These are phyloP conservation scores for Oryzias javanicus DNA, from an alignment of 2,113 vertebrate species.

Conservation along the genomic window DNA sequence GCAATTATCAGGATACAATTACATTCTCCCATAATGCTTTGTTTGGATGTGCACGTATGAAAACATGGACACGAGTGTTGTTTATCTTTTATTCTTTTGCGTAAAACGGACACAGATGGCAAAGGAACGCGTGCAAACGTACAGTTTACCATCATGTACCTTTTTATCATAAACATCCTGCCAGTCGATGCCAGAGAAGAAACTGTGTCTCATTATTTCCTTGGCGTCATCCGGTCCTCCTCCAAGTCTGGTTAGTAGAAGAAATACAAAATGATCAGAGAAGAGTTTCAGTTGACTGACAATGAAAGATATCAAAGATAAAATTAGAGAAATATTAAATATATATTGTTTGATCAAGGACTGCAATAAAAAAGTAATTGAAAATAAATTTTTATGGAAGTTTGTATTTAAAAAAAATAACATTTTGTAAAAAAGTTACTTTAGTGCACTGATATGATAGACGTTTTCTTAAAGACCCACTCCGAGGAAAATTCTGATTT, in stretches of 20 bases:
- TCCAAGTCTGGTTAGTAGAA: slow-evolving; percentile 81
- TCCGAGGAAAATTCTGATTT: too few relatives aligned
- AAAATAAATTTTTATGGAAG: too few relatives aligned
- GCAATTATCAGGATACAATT: slow-evolving; percentile 24
- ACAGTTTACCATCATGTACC: slow-evolving; percentile 68
- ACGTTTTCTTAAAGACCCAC: too few relatives aligned
- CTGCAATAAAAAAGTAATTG: too few relatives aligned
- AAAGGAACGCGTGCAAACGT: not conserved
- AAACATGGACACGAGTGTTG: not conserved
- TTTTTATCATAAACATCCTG: slow-evolving; percentile 98
- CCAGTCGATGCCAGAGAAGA: slow-evolving; percentile 94
- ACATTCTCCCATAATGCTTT: slow-evolving; percentile 32
- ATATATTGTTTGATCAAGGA: too few relatives aligned
- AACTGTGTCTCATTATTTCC: slow-evolving; percentile 97
- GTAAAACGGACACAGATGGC: not conserved
- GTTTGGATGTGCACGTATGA: not conserved
- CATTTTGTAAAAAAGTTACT: too few relatives aligned
- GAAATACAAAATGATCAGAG: not conserved
- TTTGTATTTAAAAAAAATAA: too few relatives aligned
- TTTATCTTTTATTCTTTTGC: not conserved
- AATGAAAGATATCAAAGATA: not conserved
- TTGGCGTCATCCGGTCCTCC: slow-evolving; percentile 96
- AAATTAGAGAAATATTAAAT: not conserved
- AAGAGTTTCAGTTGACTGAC: not conserved
- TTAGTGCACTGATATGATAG: too few relatives aligned